These are phyloP conservation scores for Aphodius sticticus DNA, from an alignment of 2,888 invertebrate genomes.

Conservation along the genomic window DNA sequence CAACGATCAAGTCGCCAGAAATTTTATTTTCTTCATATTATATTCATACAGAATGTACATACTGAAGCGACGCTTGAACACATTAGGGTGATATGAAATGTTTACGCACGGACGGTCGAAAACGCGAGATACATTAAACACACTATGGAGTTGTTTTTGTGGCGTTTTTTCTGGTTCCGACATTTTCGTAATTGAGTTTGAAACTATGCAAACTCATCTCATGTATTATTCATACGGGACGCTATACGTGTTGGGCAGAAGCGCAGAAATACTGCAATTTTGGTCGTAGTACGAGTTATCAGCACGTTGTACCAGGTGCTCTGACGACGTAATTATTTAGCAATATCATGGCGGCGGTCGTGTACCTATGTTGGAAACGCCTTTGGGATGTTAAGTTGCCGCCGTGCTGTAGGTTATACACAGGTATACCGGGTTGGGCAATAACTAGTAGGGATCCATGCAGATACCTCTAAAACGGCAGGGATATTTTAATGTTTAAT, in stretches of 20 bases:
- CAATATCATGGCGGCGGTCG: neutral
- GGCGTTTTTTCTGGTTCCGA: neutral
- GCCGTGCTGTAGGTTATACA: neutral
- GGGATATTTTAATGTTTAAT: too few species aligned
- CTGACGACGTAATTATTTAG: neutral
- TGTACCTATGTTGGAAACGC: neutral
- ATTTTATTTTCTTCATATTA: neutral
- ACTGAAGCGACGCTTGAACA: too few species aligned
- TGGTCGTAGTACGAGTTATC: neutral
- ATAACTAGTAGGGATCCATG: too few species aligned
- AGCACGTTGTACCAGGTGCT: neutral
- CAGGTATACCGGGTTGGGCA: neutral
- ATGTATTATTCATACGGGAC: neutral
- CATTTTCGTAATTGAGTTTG: conserved; percentile 4
- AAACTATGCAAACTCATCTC: conserved; percentile 4
- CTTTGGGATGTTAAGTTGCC: neutral
- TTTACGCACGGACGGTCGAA: neutral
- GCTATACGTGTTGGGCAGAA: neutral
- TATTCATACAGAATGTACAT: neutral
- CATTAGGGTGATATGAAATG: neutral
- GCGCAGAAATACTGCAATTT: neutral
- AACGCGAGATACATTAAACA: neutral
- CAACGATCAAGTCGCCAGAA: neutral
- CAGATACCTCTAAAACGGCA: too few species aligned
- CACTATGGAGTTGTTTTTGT: neutral